phyloP scores from a whole-genome alignment of 1,140 invertebrate species.

The Heliconius nattereri region DNA sequence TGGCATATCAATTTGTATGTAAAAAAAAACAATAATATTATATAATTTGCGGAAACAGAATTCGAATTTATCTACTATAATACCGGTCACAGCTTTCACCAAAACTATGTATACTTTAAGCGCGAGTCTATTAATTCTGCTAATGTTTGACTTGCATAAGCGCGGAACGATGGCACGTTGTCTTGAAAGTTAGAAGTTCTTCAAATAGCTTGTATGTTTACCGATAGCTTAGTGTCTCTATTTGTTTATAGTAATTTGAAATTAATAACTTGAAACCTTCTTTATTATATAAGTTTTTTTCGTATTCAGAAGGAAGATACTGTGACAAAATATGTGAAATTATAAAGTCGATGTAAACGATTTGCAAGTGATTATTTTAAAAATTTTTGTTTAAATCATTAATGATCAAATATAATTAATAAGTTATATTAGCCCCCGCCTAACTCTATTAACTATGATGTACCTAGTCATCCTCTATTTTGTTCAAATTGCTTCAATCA shows the following conservation, averaged over 20 bases:
- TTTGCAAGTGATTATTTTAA: too few species aligned
- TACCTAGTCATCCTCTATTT: constrained; percentile 1
- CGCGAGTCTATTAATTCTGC: constrained; percentile 20
- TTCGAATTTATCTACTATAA: constrained; percentile 24
- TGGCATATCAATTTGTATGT: background rate
- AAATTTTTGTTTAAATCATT: too few species aligned
- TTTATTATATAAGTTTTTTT: too few species aligned
- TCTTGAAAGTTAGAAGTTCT: background rate
- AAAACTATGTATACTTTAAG: constrained; percentile 25
- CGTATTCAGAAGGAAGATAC: too few species aligned
- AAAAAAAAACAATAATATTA: constrained; percentile 29
- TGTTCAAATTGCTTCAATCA: background rate
- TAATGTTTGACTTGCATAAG: constrained; percentile 26
- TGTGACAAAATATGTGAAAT: too few species aligned
- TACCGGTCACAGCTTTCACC: constrained; percentile 36
- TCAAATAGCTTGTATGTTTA: background rate
- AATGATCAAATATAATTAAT: too few species aligned
- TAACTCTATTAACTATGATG: background rate
- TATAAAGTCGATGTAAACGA: too few species aligned
- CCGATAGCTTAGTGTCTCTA: background rate
- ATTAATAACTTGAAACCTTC: too few species aligned
- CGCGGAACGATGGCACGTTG: background rate
- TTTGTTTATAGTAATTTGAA: background rate
- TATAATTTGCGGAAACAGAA: constrained; percentile 26
- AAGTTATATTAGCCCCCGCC: too few species aligned